Conservation (phyloP, 2,797 vertebrate genomes). For the Cossypha dichroa region DNA sequence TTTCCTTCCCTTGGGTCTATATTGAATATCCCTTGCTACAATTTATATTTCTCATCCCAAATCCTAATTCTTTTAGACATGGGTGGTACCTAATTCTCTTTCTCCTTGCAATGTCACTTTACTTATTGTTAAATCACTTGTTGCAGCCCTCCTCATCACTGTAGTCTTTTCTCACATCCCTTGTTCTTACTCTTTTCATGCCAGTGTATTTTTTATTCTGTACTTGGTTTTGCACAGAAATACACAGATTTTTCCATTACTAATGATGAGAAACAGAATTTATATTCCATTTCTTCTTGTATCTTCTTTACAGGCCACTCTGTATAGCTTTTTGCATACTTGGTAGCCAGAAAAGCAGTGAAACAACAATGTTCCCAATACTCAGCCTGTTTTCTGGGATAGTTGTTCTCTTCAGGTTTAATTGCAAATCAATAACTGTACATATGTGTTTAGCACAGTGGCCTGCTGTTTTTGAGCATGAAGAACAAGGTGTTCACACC, state of each 20-base stretch:
- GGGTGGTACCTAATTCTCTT: not conserved
- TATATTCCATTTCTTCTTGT: not conserved
- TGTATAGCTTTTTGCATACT: fast-evolving
- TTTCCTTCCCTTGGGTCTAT: not conserved
- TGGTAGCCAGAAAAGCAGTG: not conserved
- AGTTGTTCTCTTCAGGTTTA: not conserved
- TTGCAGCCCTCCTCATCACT: not conserved
- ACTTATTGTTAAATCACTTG: not conserved
- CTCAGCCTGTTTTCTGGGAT: not conserved
- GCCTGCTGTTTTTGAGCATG: not conserved
- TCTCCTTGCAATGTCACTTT: not conserved
- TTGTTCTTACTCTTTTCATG: not conserved
- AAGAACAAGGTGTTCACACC: not conserved
- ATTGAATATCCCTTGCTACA: not conserved
- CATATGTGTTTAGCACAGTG: not conserved
- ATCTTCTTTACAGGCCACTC: not conserved
- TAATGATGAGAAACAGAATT: not conserved
- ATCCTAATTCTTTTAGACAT: not conserved
- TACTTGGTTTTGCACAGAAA: not conserved
- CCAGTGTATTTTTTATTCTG: not conserved
- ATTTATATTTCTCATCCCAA: not conserved
- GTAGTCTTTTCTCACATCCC: not conserved
- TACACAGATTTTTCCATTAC: not conserved
- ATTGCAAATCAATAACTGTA: not conserved
- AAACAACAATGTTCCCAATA: not conserved